Conservation (phyloP, 2,888 invertebrate genomes). For the Eilema griseolum region DNA sequence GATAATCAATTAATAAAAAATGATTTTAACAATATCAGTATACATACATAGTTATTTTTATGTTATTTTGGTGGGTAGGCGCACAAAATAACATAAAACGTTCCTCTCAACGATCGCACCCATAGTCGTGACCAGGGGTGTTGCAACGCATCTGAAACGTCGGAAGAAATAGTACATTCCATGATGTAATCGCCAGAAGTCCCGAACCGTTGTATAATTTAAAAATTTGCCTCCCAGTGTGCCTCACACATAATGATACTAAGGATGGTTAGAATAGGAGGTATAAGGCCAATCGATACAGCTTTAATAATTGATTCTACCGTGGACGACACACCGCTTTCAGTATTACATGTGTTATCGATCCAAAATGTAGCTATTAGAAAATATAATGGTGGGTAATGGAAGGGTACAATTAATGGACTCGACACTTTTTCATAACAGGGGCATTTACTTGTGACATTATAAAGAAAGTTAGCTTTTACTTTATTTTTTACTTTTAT, state of each 20-base stretch:
- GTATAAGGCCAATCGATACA: conserved; percentile 78
- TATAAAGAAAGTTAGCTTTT: neutral
- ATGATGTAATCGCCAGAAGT: no score
- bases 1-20: no score
- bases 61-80: no score
- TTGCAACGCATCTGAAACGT: no score
- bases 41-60: no score
- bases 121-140: no score
- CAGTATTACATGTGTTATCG: conserved; percentile 54
- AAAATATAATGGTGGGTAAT: conserved; percentile 25
- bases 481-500: no score
- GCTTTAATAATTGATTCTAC: conserved; percentile 59
- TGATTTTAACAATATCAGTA: no score
- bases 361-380: conserved; percentile 36
- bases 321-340: conserved; percentile 33
- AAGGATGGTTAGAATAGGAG: conserved; percentile 71
- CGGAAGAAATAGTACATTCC: no score
- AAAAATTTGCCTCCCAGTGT: conserved; percentile 42
- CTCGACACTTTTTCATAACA: conserved; percentile 13
- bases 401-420: conserved; percentile 14
- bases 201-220: no score
- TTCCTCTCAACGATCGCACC: no score
- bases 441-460: neutral
- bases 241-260: conserved; percentile 54
- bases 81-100: no score